phyloP scores from a whole-genome alignment of 92 coral and sea anemone genomes.

The Chrysogorgia sp. region DNA sequence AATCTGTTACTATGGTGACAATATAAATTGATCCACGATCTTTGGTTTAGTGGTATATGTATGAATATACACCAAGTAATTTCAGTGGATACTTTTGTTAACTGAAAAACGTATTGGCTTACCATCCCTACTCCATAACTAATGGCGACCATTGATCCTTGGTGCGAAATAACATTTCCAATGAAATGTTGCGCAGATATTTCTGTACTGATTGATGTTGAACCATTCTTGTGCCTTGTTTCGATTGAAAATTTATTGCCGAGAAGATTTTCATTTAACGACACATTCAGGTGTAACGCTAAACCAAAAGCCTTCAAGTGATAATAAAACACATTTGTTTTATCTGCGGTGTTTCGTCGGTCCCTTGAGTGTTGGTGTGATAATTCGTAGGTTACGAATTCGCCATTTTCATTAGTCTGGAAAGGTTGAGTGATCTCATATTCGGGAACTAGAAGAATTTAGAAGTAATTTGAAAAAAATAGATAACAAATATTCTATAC shows the following conservation, averaged over 20 bases:
- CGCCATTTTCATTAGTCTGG: slow-evolving; percentile 70
- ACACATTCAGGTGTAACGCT: slow-evolving; percentile 71
- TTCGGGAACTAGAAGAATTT: slow-evolving; percentile 95
- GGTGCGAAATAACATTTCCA: slow-evolving; percentile 86
- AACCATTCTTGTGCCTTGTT: slow-evolving; percentile 68
- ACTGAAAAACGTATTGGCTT: background rate
- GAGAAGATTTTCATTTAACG: slow-evolving; percentile 50
- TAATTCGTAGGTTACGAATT: slow-evolving; percentile 71
- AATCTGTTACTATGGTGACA: no score
- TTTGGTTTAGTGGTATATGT: no score
- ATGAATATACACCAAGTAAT: no score
- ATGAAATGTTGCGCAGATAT: slow-evolving; percentile 49
- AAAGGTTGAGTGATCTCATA: slow-evolving; percentile 81
- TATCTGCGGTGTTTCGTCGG: slow-evolving; percentile 58
- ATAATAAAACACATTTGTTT: slow-evolving; percentile 64
- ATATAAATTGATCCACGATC: no score
- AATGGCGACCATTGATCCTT: slow-evolving; percentile 70
- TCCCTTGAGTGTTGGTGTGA: slow-evolving; percentile 60
- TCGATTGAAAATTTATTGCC: slow-evolving; percentile 71
- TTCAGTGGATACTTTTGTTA: no score
- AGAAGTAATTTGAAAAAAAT: background rate
- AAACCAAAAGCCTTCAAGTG: slow-evolving; percentile 78
- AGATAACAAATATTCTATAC: background rate
- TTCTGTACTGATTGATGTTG: slow-evolving; percentile 54
- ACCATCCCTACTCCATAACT: slow-evolving; percentile 52